Base-by-base conservation (phyloP, 2,888 invertebrate species). In the Chymomyza fuscimana region DNA sequence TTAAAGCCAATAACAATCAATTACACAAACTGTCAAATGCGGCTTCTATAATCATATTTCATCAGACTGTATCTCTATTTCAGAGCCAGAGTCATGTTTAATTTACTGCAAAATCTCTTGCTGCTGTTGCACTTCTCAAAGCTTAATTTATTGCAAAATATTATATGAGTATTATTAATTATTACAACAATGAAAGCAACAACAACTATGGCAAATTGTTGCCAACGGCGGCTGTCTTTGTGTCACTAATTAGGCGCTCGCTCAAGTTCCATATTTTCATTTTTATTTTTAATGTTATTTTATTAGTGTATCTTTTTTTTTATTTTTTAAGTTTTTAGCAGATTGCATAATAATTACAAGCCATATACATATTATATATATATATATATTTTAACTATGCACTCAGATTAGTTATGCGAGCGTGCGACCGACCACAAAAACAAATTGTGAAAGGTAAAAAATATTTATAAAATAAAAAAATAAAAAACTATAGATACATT, bases 31-130 rank as follows among this genome's bases (percentile, higher is more conserved):
- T 60, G 59, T 60, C 59, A 66, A 60, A 29, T 46, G 22, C 12
- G 12, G 19, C 65, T 59, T 60, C 52, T 59, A 60, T 60, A 66
- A 66, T 59, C 50, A 66, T 66, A 66, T 59, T 51, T 66, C 60
- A 51, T 59, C 25, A 46, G 40, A 46, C 12, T 46, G 12, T 46
- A 46, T 46, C 40, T 46, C 9, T 32, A 32, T 32, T 12, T 46
- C 40, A 46, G 40, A 12, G 3, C 6, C 40, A 46, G 40, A 46
- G 40, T 12, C 40, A 46, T 54, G 29, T 54, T 64, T 32, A 54
- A 64, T 64, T 32, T 54, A 54, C 54, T 63, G 63, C 62, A 63
- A 46, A 50, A 25, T 50, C 46, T 25, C 22, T 29, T 15, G 22
- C 54, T 19, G 19, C 16, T 16, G 54, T n/a, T 54, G 54, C 54